Evolutionary conservation across 2,797 vertebrate species (phyloP), one percentile per base, ranked within the genome.

Genomic region (Pseudomugil gertrudae): DNA sequence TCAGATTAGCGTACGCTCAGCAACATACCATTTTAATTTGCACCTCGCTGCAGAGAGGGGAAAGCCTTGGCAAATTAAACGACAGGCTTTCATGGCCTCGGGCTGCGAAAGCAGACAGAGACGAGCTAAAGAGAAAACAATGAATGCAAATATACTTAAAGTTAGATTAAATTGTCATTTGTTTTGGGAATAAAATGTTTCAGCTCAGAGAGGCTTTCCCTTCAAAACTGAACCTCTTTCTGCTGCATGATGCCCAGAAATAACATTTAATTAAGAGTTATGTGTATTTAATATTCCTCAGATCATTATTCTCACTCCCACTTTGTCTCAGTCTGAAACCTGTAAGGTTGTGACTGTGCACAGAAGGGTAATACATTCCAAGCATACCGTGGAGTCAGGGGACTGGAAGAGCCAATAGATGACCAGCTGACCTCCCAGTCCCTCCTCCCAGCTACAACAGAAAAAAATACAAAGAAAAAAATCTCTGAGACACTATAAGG

Each of bases 291-390:
- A n/a, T 23, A 19, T 57, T 64, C 55, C 66, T 57, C n/a, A 56
- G 26, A 79, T 66, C 80, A 79, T 78, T 75, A 68, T 67, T 87
- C 66, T 75, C 50, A 57, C 76, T 66, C 63, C 80, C 88, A 87
- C 84, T 90, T 89, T 92, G 92, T 93, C 90, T 90, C 89, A 92
- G 94, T 92, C 92, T 94, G 93, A 90, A 92, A 84, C 79, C 92
- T 84, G 84, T 85, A 89, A 90, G 88, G 87, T 92, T 87, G 84
- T 79, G 83, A 87, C 87, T 86, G 72, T 88, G 86, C 87, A 79
- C 75, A 87, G 84, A 81, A 89, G 84, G 84, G 81, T 66, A 73
- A 91, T 81, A 90, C 92, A 94, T 95, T 94, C 93, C 92, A 76
- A 19, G 66, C 84, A 94, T 94, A 90, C 92, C 92, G 68, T 36